These are phyloP conservation scores for Saccopteryx bilineata DNA, from an alignment of 2,113 vertebrate genomes.

Conservation along the genomic window DNA sequence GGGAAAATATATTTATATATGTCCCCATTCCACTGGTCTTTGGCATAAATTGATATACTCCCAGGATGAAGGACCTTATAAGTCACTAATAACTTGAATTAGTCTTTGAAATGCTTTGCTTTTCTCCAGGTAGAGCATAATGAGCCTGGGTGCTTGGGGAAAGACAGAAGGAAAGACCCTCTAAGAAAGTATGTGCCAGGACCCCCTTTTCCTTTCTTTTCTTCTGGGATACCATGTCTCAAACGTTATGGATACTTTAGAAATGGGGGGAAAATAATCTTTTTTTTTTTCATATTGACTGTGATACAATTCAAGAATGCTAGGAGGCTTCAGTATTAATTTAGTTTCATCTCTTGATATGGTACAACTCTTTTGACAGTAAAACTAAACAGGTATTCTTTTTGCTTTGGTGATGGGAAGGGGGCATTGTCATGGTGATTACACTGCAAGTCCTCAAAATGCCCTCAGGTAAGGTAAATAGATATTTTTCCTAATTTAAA, in stretches of 20 bases:
- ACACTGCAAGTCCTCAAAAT: background rate
- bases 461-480: background rate
- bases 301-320: constrained; percentile 37
- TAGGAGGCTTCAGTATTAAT: background rate
- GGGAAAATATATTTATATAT: background rate
- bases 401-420: background rate
- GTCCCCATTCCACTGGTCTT: background rate
- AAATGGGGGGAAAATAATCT: background rate
- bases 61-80: background rate
- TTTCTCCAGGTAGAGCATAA: background rate
- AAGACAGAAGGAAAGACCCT: background rate
- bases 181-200: background rate
- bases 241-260: background rate
- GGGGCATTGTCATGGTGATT: background rate
- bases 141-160: background rate
- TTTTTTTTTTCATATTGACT: background rate
- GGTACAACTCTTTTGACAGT: background rate
- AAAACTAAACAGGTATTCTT: background rate
- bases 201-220: background rate
- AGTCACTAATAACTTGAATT: background rate
- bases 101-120: constrained; percentile 1
- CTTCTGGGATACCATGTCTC: background rate
- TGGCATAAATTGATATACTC: constrained; percentile 18
- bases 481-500: background rate
- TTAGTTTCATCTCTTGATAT: constrained; percentile 39